Conservation (phyloP, 2,888 invertebrate genomes). For the Drosophila gaucha region DNA sequence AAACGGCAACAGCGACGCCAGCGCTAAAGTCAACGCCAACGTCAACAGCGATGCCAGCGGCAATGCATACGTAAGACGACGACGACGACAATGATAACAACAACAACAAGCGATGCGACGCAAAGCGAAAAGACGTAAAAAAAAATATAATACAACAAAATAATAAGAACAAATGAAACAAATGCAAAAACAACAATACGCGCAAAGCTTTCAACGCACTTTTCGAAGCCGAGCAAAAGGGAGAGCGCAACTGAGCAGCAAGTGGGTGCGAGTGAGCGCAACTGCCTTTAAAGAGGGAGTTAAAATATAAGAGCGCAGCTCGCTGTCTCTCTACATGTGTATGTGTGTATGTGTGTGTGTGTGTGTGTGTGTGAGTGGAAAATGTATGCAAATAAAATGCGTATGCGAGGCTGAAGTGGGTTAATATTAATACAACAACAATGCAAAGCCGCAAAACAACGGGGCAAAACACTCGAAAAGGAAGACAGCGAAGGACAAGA, state of each 20-base stretch:
- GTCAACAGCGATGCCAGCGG: slow-evolving; percentile 32
- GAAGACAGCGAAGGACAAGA: slow-evolving; percentile 71
- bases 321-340: slow-evolving; percentile 8
- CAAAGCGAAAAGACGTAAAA: slow-evolving; percentile 30
- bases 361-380: slow-evolving; percentile 35
- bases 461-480: slow-evolving; percentile 56
- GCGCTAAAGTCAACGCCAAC: slow-evolving; percentile 13
- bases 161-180: slow-evolving; percentile 67
- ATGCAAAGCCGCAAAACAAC: slow-evolving; percentile 38
- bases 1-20: slow-evolving; percentile 39
- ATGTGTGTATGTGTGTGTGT: slow-evolving; percentile 23
- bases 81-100: background rate
- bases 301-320: slow-evolving; percentile 16
- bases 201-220: slow-evolving; percentile 70
- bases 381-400: slow-evolving; percentile 79
- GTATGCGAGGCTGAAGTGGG: slow-evolving; percentile 76
- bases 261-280: slow-evolving; percentile 22
- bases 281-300: slow-evolving; percentile 24
- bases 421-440: slow-evolving; percentile 72
- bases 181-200: slow-evolving; percentile 42
- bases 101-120: slow-evolving; percentile 29
- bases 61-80: slow-evolving; percentile 64
- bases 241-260: slow-evolving; percentile 11
- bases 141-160: slow-evolving; percentile 48
- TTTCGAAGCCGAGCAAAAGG: slow-evolving; percentile 32